Evolutionary conservation across 2,888 invertebrate species (phyloP).

Genomic region (Physocephala rufipes): DNA sequence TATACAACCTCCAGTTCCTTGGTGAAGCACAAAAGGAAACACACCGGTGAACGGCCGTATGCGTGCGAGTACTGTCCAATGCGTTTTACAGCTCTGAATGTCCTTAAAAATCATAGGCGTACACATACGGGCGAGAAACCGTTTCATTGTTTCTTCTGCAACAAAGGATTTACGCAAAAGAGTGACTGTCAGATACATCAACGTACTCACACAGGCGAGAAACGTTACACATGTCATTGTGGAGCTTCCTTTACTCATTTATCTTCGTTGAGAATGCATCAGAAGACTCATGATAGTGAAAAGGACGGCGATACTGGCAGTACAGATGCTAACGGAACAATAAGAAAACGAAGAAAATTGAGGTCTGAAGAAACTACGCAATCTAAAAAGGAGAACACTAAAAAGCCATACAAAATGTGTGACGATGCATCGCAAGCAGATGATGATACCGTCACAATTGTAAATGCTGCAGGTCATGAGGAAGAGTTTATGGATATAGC

Average conservation of each 20-base stretch:
- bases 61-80: conserved; percentile 70
- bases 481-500: conserved; percentile 43
- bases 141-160: conserved; percentile 68
- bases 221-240: conserved; percentile 61
- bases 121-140: conserved; percentile 72
- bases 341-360: not conserved
- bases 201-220: conserved; percentile 68
- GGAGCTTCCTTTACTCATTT: conserved; percentile 69
- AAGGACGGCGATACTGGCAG: not conserved
- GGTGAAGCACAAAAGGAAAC: conserved; percentile 70
- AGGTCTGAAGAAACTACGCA: not conserved
- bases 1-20: conserved; percentile 72
- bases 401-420: not conserved
- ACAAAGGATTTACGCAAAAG: conserved; percentile 70
- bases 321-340: conserved; percentile 17
- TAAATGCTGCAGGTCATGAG: conserved; percentile 31
- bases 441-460: not conserved
- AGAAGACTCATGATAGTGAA: conserved; percentile 63
- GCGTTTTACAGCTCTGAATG: conserved; percentile 70
- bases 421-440: conserved; percentile 4
- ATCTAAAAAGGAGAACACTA: not conserved
- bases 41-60: conserved; percentile 71
- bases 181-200: conserved; percentile 71
- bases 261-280: conserved; percentile 68
- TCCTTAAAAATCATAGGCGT: conserved; percentile 69